phyloP scores from a whole-genome alignment of 2,797 vertebrate genomes.

The Columba guinea region DNA sequence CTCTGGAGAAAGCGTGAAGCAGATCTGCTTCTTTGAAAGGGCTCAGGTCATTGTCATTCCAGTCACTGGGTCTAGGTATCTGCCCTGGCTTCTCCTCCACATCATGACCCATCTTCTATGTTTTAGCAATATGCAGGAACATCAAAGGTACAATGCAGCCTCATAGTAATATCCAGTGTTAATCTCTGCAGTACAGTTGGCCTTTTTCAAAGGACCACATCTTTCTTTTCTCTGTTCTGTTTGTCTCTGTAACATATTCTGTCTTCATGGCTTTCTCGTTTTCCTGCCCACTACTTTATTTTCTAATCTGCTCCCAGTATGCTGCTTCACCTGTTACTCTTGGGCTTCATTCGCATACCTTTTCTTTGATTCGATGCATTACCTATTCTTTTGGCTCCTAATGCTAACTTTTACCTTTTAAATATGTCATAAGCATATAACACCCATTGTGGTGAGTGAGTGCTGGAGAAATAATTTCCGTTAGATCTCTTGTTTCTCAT shows the following conservation, averaged over 20 bases:
- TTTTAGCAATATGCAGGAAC: not conserved
- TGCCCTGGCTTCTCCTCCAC: not conserved
- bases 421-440: not conserved
- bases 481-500: not conserved
- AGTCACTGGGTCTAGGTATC: not conserved
- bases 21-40: slow-evolving; percentile 14
- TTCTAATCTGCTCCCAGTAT: not conserved
- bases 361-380: not conserved
- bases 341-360: not conserved
- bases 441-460: not conserved
- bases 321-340: not conserved
- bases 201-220: not conserved
- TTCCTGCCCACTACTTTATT: not conserved
- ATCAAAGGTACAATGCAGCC: not conserved
- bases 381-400: not conserved
- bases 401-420: not conserved
- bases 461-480: not conserved
- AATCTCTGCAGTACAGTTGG: not conserved
- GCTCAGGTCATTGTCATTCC: not conserved
- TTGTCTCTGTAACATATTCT: not conserved
- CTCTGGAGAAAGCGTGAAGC: not conserved
- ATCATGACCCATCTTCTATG: not conserved
- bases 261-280: not conserved
- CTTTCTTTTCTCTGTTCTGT: not conserved
- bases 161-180: not conserved